phyloP scores from a whole-genome alignment of 2,888 invertebrate species.

The Lamproptera curius region DNA sequence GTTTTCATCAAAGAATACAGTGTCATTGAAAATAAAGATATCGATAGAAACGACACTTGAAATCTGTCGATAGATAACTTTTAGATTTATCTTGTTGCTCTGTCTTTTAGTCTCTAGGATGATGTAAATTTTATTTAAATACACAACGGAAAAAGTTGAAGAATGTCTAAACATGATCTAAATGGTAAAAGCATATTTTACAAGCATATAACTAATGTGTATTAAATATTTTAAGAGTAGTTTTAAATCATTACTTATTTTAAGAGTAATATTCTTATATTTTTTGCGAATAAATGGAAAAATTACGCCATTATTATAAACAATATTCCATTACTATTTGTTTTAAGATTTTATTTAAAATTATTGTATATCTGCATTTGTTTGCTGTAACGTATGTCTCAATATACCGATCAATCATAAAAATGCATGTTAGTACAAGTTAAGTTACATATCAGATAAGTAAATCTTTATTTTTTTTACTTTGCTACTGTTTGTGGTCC shows the following conservation, averaged over 20 bases:
- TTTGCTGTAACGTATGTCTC: background rate
- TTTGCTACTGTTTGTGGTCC: background rate
- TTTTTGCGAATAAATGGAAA: no score
- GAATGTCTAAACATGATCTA: no score
- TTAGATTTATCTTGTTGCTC: constrained; percentile 5
- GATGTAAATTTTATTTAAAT: background rate
- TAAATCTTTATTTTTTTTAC: background rate
- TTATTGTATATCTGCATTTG: background rate
- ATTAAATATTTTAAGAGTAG: no score
- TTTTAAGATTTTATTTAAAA: background rate
- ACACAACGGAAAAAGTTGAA: no score
- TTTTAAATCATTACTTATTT: no score
- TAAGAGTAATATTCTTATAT: no score
- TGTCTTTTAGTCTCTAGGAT: background rate
- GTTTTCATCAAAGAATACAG: background rate
- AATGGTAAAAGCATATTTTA: no score
- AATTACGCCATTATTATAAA: background rate
- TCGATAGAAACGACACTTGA: constrained; percentile 9
- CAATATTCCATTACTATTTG: background rate
- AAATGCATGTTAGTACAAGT: background rate
- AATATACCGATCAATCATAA: background rate
- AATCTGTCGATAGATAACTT: constrained; percentile 12
- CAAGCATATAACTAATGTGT: no score
- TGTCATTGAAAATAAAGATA: constrained; percentile 8
- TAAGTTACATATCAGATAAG: background rate